A percentile compares a stretch with the other conserved stretches of the same genome.
Conservation (phyloP, 2,797 vertebrate species). For the Girardinus metallicus region DNA sequence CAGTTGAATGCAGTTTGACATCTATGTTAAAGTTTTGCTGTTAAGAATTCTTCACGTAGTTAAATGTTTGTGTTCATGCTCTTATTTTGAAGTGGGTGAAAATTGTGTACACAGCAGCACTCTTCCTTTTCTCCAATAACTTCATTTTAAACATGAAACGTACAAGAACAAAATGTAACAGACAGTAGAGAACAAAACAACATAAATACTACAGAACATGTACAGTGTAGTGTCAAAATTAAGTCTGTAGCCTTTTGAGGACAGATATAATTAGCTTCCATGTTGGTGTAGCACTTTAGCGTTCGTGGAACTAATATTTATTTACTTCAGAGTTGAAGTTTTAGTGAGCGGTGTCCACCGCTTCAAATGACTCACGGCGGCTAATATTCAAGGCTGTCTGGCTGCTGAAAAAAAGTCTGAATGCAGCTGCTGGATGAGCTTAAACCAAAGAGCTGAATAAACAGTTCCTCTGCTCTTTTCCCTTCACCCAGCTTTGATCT, state of each 20-base stretch:
- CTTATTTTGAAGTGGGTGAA: background rate
- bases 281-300: background rate
- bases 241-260: background rate
- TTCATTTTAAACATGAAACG: background rate
- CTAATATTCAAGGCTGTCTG: constrained; percentile 16
- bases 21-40: background rate
- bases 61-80: background rate
- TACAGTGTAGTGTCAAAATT: too few relatives aligned
- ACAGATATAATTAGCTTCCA: background rate
- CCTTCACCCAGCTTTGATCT: constrained; percentile 11
- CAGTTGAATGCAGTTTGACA: background rate
- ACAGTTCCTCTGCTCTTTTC: constrained; percentile 4
- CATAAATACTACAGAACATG: background rate
- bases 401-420: constrained; percentile 14
- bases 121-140: too few relatives aligned
- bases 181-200: background rate
- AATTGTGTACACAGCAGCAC: too few relatives aligned
- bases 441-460: constrained; percentile 7
- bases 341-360: background rate
- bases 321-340: background rate
- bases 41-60: background rate
- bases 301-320: background rate
- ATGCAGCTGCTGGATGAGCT: constrained; percentile 9
- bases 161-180: background rate
- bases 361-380: constrained; percentile 20